Evolutionary conservation across 2,888 invertebrate species (phyloP).

Genomic region (Caenorhabditis virilis): DNA sequence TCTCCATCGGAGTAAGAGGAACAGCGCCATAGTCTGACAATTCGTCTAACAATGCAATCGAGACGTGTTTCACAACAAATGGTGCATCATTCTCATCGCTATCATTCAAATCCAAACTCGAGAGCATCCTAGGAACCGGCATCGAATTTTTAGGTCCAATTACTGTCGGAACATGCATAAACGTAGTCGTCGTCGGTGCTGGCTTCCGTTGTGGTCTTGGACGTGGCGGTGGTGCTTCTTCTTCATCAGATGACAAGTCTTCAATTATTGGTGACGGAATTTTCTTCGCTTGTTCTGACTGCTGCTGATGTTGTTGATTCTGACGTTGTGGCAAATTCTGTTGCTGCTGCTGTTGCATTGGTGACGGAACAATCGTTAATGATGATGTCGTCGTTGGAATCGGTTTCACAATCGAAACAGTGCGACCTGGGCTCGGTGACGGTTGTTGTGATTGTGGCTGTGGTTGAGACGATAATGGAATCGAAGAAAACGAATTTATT

Average conservation of each 20-base stretch:
- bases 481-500: neutral
- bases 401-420: neutral
- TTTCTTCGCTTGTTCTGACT: too few species aligned
- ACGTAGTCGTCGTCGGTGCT: too few species aligned
- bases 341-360: neutral
- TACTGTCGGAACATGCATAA: too few species aligned
- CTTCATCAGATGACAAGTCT: constrained; percentile 5
- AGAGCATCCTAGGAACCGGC: constrained; percentile 3
- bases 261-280: neutral
- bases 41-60: neutral
- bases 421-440: too few species aligned
- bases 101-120: constrained; percentile 1
- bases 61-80: neutral
- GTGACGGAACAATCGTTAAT: neutral
- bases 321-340: neutral
- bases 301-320: too few species aligned
- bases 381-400: neutral
- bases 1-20: neutral
- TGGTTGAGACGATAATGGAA: neutral
- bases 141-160: too few species aligned
- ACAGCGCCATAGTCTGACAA: neutral
- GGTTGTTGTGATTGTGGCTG: neutral
- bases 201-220: too few species aligned
- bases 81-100: neutral
- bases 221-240: too few species aligned